Evolutionary conservation across 2,797 vertebrate genomes (phyloP).

Genomic region (Lepus oiostolus): DNA sequence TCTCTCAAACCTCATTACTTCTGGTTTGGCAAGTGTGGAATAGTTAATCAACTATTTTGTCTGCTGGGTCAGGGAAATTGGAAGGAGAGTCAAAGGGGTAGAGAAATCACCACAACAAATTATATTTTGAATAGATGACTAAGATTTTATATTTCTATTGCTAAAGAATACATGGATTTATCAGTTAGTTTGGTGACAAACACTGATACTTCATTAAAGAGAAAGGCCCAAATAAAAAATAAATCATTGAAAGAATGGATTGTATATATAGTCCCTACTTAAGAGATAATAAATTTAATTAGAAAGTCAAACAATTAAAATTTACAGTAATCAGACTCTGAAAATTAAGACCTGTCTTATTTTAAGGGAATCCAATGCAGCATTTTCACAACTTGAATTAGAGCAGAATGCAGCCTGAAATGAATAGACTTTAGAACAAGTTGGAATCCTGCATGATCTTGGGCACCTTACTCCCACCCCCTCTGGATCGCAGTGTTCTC

Average conservation of each 20-base stretch:
- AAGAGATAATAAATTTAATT: conserved; percentile 58
- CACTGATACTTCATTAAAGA: not conserved
- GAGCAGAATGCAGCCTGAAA: conserved; percentile 20
- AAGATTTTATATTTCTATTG: conserved; percentile 47
- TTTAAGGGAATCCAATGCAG: conserved; percentile 52
- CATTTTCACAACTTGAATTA: conserved; percentile 55
- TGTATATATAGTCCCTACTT: not conserved
- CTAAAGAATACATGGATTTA: conserved; percentile 48
- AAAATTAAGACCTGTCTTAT: conserved; percentile 52
- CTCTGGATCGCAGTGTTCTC: conserved; percentile 49
- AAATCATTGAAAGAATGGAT: conserved; percentile 52
- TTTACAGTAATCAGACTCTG: conserved; percentile 45
- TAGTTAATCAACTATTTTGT: conserved; percentile 45
- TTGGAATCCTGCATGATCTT: conserved; percentile 28
- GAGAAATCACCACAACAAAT: conserved; percentile 64
- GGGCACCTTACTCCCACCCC: conserved; percentile 20
- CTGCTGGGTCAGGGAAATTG: not conserved
- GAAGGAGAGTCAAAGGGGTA: conserved; percentile 45
- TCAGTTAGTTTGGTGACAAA: conserved; percentile 58
- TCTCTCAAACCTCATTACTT: conserved; percentile 62
- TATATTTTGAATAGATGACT: conserved; percentile 26
- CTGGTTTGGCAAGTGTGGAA: conserved; percentile 40
- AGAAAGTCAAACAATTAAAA: conserved; percentile 49
- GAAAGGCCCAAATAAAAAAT: conserved; percentile 48
- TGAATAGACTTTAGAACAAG: conserved; percentile 48